phyloP scores from a whole-genome alignment of 2,113 vertebrate species.

The Cebidichthys violaceus region DNA sequence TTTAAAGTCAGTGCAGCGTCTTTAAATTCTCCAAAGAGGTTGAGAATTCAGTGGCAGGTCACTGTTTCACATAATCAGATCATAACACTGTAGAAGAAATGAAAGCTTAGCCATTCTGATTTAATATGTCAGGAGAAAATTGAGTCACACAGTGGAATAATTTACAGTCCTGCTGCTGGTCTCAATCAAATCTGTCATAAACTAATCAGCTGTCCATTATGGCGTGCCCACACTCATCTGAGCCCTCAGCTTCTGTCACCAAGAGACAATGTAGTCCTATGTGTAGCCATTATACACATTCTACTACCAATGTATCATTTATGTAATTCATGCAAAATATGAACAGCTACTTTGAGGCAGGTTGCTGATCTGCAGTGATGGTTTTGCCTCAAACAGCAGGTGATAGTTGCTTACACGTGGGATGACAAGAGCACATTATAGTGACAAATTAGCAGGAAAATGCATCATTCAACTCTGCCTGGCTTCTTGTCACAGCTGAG shows the following conservation, averaged over 20 bases:
- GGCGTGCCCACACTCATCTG: conserved; percentile 16
- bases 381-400: conserved; percentile 7
- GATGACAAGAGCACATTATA: conserved; percentile 22
- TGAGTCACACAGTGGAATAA: conserved; percentile 69
- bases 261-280: not conserved
- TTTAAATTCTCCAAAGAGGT: conserved; percentile 62
- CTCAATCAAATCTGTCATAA: conserved; percentile 65
- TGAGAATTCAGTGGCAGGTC: conserved; percentile 60
- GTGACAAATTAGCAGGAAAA: conserved; percentile 33
- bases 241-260: conserved; percentile 4
- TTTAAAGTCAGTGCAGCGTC: conserved; percentile 9
- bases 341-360: not conserved
- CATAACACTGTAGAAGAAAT: conserved; percentile 56
- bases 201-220: conserved; percentile 38
- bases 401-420: not conserved
- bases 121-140: conserved; percentile 77
- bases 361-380: conserved; percentile 1
- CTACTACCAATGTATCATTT: conserved; percentile 8
- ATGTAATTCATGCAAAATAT: not conserved
- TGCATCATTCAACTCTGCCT: conserved; percentile 29
- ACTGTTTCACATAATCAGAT: conserved; percentile 72
- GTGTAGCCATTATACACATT: not conserved
- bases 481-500: conserved; percentile 8
- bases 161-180: conserved; percentile 66
- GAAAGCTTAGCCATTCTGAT: conserved; percentile 68